Conservation (phyloP, 2,113 vertebrate genomes). For the Sceloporus tristichus region DNA sequence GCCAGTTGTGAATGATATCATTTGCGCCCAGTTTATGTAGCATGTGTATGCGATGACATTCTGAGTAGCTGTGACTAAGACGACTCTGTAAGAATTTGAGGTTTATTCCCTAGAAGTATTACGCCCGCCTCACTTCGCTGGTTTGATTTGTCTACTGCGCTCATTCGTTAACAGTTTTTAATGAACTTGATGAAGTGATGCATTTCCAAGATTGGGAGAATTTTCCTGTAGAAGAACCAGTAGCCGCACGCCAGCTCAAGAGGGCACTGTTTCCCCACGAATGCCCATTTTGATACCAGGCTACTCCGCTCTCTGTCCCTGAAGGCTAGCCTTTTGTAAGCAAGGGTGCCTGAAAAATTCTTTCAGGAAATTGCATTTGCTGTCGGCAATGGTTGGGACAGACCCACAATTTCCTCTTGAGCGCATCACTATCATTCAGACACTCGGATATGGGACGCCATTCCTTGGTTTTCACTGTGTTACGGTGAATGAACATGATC, state of each 20-base stretch:
- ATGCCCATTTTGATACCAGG: neutral
- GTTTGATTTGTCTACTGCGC: too few species aligned
- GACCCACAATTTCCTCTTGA: slow-evolving; percentile 4
- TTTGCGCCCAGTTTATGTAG: too few species aligned
- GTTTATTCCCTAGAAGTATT: neutral
- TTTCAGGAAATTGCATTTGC: slow-evolving; percentile 2
- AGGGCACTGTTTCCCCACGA: slow-evolving; percentile 66
- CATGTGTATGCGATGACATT: too few species aligned
- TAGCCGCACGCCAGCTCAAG: slow-evolving; percentile 57
- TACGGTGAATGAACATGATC: fast-evolving
- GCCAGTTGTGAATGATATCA: too few species aligned
- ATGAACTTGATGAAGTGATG: neutral
- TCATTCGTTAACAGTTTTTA: neutral
- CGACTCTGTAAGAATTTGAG: neutral
- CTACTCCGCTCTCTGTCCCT: too few species aligned
- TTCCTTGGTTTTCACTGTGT: neutral
- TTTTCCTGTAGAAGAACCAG: neutral
- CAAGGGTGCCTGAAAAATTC: slow-evolving; percentile 20
- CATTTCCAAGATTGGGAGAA: neutral
- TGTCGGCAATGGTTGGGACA: neutral
- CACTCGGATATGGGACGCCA: neutral
- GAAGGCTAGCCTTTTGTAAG: neutral
- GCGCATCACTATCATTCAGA: neutral
- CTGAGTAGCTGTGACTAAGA: too few species aligned
- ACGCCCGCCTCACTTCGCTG: neutral